phyloP scores from a whole-genome alignment of 2,888 invertebrate genomes.

The Philaethria dido region DNA sequence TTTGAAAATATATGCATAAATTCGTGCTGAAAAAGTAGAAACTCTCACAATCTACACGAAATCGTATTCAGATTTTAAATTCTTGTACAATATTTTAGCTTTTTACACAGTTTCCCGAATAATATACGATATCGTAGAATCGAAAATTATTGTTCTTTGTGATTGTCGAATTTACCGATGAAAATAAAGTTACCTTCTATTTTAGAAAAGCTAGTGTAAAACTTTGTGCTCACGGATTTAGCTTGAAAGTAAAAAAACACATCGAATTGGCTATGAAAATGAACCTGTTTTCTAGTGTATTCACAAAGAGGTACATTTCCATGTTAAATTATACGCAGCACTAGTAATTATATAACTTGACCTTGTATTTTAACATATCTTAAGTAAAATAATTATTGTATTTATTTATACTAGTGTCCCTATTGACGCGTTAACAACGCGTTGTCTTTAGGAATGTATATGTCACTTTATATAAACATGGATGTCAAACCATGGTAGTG shows the following conservation, averaged over 20 bases:
- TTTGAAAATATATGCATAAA: not conserved
- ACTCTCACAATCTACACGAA: not conserved
- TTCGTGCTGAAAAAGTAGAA: not conserved
- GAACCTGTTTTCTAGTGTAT: not conserved
- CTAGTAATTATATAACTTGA: not conserved
- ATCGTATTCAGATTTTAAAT: constrained; percentile 4
- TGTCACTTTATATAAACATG: too few species aligned
- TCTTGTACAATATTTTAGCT: not conserved
- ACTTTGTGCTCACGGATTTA: not conserved
- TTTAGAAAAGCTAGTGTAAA: constrained; percentile 9
- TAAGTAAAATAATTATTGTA: too few species aligned
- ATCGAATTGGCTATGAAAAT: constrained; percentile 25
- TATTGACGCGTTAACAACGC: too few species aligned
- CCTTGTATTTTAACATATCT: not conserved
- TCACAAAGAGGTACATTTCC: not conserved
- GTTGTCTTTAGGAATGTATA: too few species aligned
- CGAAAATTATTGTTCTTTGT: constrained; percentile 16
- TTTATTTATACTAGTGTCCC: too few species aligned
- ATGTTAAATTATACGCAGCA: too few species aligned
- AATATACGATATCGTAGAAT: constrained; percentile 13
- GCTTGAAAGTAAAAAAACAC: not conserved
- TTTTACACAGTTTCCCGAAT: constrained; percentile 2
- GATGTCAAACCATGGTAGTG: too few species aligned
- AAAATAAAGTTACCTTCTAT: constrained; percentile 17
- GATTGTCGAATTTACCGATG: constrained; percentile 17